Base-by-base conservation (phyloP, 1,140 invertebrate genomes). In the Nebria ingens region DNA sequence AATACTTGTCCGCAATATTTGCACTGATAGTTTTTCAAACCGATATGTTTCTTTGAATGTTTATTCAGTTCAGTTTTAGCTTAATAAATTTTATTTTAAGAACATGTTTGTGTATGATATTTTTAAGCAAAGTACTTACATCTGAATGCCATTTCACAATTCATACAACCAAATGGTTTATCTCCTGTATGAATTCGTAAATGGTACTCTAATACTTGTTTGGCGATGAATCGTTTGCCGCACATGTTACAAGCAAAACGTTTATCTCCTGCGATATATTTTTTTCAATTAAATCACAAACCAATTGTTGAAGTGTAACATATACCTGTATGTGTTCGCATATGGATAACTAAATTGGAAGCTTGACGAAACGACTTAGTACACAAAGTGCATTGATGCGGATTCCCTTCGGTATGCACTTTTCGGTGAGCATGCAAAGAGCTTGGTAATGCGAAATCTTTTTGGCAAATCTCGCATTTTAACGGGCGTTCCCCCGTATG, bases 1-100 rank as follows among this genome's bases (percentile, higher is more conserved):
- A 70, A 70, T 1, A 63, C 58, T 55, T 65, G 64, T 2, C 67
- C 68, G 56, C 68, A 70, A 52, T 68, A 64, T 63, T 62, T 68
- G 56, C 68, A 70, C n/a, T 62, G 56, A 60, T 70, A 70, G 13
- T 66, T 67, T 57, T 63, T 62, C 58, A 67, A 65, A 9, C 67
- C 67, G 0, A 63, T 69, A 54, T 70, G 68, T 40, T 60, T 57
- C 56, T 62, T 59, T 12, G 50, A 59, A 56, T 69, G 67, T 52
- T 67, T 66, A 58, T 64, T 69, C 51, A 69, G 55, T 55, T 67
- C 64, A 12, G 59, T 63, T 56, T 61, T 66, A 3, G 64, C 67
- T 68, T 25, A 53, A 65, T 63, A 21, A 2, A 57, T 52, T 12
- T 17, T 45, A 4, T 12, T 45, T 17, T 12, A 4, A 6, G 17